Percentiles rank a stretch among this genome's conserved stretches.
These are phyloP conservation scores for Dryoscopus gambensis DNA, from an alignment of 2,113 vertebrate species.

Conservation along the genomic window DNA sequence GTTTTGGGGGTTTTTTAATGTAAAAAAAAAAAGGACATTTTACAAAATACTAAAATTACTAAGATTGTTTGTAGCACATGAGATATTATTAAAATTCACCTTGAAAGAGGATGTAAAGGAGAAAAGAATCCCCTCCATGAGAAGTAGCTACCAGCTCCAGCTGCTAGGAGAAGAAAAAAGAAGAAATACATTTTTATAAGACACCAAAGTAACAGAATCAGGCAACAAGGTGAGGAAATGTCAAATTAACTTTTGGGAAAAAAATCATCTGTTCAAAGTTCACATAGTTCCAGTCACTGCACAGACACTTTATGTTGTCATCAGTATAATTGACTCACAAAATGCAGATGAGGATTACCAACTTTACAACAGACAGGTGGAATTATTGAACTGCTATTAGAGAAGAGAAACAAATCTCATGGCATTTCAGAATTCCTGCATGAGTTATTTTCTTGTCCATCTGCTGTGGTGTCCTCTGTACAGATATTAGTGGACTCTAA, in stretches of 20 bases:
- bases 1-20: neutral
- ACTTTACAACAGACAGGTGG: neutral
- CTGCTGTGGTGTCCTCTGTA: neutral
- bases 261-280: neutral
- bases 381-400: neutral
- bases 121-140: neutral
- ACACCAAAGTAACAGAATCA: neutral
- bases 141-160: neutral
- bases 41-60: neutral
- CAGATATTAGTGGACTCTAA: neutral
- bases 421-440: neutral
- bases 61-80: neutral
- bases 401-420: neutral
- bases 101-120: slow-evolving; percentile 21
- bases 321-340: neutral
- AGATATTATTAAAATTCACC: neutral
- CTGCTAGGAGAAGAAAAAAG: neutral
- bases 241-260: slow-evolving; percentile 48
- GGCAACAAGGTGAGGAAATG: slow-evolving; percentile 42
- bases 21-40: neutral
- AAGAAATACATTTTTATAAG: neutral
- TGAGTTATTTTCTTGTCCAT: neutral
- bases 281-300: neutral
- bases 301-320: neutral
- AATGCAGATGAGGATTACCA: neutral